Conservation (phyloP, 2,888 invertebrate genomes). For the Agrilus mali region DNA sequence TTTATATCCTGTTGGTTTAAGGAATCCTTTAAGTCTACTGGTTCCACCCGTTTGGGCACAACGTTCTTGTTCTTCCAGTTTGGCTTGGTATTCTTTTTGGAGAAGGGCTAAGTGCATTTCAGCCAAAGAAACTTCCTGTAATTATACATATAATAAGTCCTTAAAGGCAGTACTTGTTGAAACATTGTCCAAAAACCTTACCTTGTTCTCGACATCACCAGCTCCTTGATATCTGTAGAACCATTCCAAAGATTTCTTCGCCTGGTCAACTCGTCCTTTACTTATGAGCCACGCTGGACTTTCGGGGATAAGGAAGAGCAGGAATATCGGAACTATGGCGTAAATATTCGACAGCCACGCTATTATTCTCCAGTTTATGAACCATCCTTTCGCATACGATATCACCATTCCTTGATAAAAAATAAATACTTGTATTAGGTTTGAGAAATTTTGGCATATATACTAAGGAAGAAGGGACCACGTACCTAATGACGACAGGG, state of each 20-base stretch:
- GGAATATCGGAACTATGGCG: constrained; percentile 34
- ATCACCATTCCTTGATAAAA: constrained; percentile 39
- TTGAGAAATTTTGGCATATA: too few species aligned
- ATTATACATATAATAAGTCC: too few species aligned
- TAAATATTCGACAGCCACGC: constrained; percentile 41
- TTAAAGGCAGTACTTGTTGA: too few species aligned
- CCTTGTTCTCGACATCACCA: constrained; percentile 25
- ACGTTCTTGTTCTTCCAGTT: constrained; percentile 28
- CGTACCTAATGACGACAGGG: constrained; percentile 42
- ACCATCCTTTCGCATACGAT: constrained; percentile 40
- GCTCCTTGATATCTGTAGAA: constrained; percentile 32
- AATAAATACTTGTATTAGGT: constrained; percentile 4
- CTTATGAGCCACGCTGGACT: constrained; percentile 45
- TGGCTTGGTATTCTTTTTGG: constrained; percentile 38
- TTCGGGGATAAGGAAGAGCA: constrained; percentile 40
- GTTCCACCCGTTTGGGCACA: constrained; percentile 18
- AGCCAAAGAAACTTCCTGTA: constrained; percentile 31
- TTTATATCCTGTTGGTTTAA: constrained; percentile 45
- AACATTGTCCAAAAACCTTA: constrained; percentile 12
- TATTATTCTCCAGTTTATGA: constrained; percentile 38
- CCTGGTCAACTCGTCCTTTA: constrained; percentile 39
- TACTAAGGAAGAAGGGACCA: too few species aligned
- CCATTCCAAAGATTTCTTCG: constrained; percentile 37
- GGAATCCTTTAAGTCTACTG: constrained; percentile 32
- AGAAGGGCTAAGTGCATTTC: constrained; percentile 38